These are phyloP conservation scores for Epirrhoe alternata DNA, from an alignment of 2,888 invertebrate species.

Conservation along the genomic window DNA sequence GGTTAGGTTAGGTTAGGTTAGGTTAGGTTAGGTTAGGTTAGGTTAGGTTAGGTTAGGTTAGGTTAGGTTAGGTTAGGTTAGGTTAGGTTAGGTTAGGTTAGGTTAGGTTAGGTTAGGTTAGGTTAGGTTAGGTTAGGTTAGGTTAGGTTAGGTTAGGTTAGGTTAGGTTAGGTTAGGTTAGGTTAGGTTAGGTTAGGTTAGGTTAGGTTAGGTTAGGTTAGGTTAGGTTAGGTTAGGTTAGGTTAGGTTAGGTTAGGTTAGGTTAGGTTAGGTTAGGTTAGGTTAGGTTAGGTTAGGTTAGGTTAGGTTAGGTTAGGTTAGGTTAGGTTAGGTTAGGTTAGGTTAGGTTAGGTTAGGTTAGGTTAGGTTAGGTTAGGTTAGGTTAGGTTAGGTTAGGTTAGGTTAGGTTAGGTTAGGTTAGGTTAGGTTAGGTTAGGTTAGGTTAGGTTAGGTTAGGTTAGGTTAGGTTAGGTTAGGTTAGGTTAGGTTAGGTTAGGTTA, in stretches of 20 bases:
- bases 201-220: slow-evolving; percentile 43
- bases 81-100: no score
- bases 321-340: slow-evolving; percentile 33
- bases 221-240: slow-evolving; percentile 39
- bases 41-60: no score
- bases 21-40: no score
- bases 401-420: slow-evolving; percentile 37
- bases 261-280: slow-evolving; percentile 37
- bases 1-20: no score
- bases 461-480: slow-evolving; percentile 32
- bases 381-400: slow-evolving; percentile 38
- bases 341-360: slow-evolving; percentile 34
- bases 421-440: slow-evolving; percentile 41
- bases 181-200: slow-evolving; percentile 49
- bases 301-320: slow-evolving; percentile 33
- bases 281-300: slow-evolving; percentile 31
- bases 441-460: slow-evolving; percentile 39
- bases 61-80: no score
- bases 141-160: slow-evolving; percentile 24
- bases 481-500: slow-evolving; percentile 37
- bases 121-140: slow-evolving; percentile 35
- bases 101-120: no score
- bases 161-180: slow-evolving; percentile 36
- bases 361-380: slow-evolving; percentile 39
- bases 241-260: slow-evolving; percentile 41